Evolutionary conservation across 2,113 vertebrate species (phyloP).

Genomic region (Chaenocephalus aceratus): DNA sequence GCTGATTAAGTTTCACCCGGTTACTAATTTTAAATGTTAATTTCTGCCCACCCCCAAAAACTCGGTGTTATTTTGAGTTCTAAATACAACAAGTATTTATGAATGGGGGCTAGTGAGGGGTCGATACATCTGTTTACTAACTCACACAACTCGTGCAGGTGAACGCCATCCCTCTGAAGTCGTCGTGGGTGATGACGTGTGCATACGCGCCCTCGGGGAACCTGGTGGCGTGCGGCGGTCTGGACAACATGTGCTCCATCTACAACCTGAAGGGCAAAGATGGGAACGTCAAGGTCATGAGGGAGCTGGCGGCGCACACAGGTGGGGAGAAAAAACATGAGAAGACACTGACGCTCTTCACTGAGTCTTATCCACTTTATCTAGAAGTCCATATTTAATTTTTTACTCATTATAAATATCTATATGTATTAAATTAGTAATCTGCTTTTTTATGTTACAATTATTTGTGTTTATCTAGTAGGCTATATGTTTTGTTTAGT

Average conservation of each 20-base stretch:
- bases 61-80: too few species aligned
- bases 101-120: too few species aligned
- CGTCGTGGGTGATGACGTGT: constrained; percentile 99
- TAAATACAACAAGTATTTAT: too few species aligned
- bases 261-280: constrained; percentile 97
- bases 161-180: constrained; percentile 95
- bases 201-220: constrained; percentile 97
- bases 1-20: too few species aligned
- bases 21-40: too few species aligned
- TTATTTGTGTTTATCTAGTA: too few species aligned
- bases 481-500: too few species aligned
- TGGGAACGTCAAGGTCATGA: constrained; percentile 95
- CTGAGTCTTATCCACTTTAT: neutral
- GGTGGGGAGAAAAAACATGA: constrained; percentile 75
- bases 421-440: too few species aligned
- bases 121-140: too few species aligned
- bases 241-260: constrained; percentile 99
- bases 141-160: constrained; percentile 82
- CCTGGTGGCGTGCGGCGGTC: constrained; percentile 95
- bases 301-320: constrained; percentile 94
- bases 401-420: too few species aligned
- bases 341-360: neutral
- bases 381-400: neutral
- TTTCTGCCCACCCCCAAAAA: too few species aligned
- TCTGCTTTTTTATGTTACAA: too few species aligned